Base-by-base conservation (phyloP, 2,888 invertebrate genomes). In the Enchytraeus crypticus region DNA sequence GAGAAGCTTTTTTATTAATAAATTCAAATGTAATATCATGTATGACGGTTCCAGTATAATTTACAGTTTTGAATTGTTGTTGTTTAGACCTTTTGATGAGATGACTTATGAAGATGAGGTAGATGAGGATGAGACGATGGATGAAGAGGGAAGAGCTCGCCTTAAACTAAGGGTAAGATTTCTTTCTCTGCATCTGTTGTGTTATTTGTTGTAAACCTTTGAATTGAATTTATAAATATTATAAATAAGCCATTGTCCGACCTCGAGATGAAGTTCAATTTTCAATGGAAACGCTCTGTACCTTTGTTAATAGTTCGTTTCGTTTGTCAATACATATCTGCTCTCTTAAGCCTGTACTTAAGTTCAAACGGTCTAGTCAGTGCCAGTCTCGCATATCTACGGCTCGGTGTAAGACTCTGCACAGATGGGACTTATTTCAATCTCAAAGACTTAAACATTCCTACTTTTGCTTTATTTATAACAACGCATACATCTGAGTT, bases 51-150 rank as follows among this genome's bases (percentile, higher is more conserved):
- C 27, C 27, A 26, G n/a, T 27, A 29, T 51, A 18, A 26, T 14
- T 51, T n/a, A n/a, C n/a, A n/a, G n/a, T n/a, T n/a, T n/a, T n/a
- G n/a, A 30, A 18, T n/a, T 26, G 3, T 57, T 23, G n/a, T 54
- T 18, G 45, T 65, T 23, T 53, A 80, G 96, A 66, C 97, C 97
- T 0, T 98, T 95, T 75, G 96, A 97, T 76, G 86, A 88, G 0
- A 88, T 86, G 64, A 90, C 91, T 0, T 98, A 97, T 77, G 97
- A 98, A 77, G 96, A 97, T 80, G 98, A 98, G 82, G 91, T 96
- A 68, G 97, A 98, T 75, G 97, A 98, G 71, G 96, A 97, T 77
- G 96, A 96, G 78, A 91, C 92, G 0, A 81, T 95, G 70, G 97
- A 99, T 75, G 97, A 98, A 74, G 98, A 98, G 82, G 98, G 97